phyloP scores from a whole-genome alignment of 2,113 vertebrate genomes.

The Lophura nycthemera region DNA sequence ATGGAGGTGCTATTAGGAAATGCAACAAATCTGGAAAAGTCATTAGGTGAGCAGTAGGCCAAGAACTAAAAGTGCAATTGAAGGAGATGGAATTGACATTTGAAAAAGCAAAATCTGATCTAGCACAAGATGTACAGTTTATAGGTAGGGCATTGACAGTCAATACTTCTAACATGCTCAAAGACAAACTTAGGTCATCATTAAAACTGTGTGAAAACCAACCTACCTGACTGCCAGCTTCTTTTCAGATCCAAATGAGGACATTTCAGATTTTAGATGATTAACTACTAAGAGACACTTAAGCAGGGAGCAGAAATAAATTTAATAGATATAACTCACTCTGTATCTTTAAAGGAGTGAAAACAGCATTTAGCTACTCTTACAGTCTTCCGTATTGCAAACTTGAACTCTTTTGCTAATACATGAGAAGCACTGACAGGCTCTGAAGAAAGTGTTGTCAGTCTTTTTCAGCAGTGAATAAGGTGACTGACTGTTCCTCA shows the following conservation, averaged over 20 bases:
- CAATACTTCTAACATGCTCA: not conserved
- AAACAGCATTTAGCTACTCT: not conserved
- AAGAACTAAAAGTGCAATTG: slow-evolving; percentile 6
- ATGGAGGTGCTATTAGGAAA: not conserved
- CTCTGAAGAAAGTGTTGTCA: not conserved
- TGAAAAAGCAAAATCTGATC: slow-evolving; percentile 48
- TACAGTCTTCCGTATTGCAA: not conserved
- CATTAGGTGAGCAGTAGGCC: not conserved
- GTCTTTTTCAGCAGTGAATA: not conserved
- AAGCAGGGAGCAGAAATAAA: not conserved
- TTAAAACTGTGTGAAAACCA: not conserved
- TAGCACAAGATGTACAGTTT: slow-evolving; percentile 20
- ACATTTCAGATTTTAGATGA: not conserved
- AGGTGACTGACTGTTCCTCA: slow-evolving; percentile 49
- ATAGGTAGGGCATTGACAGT: not conserved
- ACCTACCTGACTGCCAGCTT: not conserved
- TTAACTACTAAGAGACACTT: not conserved
- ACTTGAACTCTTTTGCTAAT: not conserved
- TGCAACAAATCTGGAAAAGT: not conserved
- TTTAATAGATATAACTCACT: not conserved
- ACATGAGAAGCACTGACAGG: not conserved
- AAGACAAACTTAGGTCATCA: not conserved
- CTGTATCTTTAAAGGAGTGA: not conserved
- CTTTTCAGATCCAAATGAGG: not conserved
- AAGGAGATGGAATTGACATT: not conserved